phyloP scores from a whole-genome alignment of 2,797 vertebrate species.

The Microctenopoma lineatum region DNA sequence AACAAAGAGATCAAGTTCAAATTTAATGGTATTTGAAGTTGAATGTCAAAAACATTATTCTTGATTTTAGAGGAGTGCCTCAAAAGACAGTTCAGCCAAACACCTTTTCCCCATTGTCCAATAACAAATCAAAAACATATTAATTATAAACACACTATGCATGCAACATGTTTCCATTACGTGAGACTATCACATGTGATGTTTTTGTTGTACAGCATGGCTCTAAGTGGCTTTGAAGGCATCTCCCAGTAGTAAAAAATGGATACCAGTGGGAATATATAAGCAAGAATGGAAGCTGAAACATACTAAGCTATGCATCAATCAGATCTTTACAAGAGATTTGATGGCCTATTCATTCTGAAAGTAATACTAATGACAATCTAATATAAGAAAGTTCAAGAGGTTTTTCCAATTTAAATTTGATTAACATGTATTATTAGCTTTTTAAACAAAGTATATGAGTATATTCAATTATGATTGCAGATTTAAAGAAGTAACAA shows the following conservation, averaged over 20 bases:
- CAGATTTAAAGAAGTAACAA: too few species aligned
- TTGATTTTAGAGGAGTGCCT: neutral
- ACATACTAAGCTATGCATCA: neutral
- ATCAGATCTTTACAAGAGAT: neutral
- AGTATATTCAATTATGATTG: too few species aligned
- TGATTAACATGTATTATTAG: too few species aligned
- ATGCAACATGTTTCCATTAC: constrained; percentile 61
- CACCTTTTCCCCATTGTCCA: neutral
- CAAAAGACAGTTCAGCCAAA: neutral
- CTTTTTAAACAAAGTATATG: too few species aligned
- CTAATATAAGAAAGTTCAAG: neutral
- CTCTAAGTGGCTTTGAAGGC: constrained; percentile 28
- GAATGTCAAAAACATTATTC: constrained; percentile 7
- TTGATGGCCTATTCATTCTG: neutral
- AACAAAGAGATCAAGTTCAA: constrained; percentile 19
- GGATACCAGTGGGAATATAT: constrained; percentile 12
- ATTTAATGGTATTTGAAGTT: constrained; percentile 5
- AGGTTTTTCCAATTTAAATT: too few species aligned
- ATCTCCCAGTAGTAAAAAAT: constrained; percentile 28
- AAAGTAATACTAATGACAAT: neutral
- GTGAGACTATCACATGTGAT: constrained; percentile 29
- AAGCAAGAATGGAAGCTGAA: constrained; percentile 12
- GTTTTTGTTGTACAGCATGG: constrained; percentile 34
- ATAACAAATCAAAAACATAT: constrained; percentile 33
- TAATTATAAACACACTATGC: constrained; percentile 48